These are phyloP conservation scores for Anabas testudineus DNA, from an alignment of 2,797 vertebrate species.

Conservation along the genomic window DNA sequence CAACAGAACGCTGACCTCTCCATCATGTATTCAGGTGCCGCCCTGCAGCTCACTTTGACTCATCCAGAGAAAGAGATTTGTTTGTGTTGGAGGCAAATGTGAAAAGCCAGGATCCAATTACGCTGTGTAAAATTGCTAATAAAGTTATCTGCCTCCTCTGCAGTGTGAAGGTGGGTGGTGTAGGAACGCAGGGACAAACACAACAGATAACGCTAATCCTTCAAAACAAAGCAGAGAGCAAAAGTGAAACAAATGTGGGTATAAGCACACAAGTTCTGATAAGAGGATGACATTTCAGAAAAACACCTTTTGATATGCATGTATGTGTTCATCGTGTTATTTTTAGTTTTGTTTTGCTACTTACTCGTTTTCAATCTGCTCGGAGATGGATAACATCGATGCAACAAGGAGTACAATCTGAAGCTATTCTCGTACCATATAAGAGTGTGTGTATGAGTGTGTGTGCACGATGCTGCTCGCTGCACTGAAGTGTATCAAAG, in stretches of 20 bases:
- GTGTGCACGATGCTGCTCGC: not conserved
- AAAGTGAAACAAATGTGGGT: constrained; percentile 5
- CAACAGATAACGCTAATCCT: constrained; percentile 50
- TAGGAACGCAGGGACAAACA: constrained; percentile 18
- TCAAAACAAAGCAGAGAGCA: constrained; percentile 31
- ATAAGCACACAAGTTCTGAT: constrained; percentile 6
- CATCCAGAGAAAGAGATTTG: constrained; percentile 29
- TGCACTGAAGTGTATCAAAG: constrained; percentile 18
- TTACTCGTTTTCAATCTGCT: constrained; percentile 12
- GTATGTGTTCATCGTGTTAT: not conserved
- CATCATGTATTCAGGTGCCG: not conserved
- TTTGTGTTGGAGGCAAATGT: constrained; percentile 30
- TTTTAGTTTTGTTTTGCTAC: constrained; percentile 6
- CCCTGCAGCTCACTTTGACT: constrained; percentile 27
- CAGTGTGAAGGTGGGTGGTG: constrained; percentile 39
- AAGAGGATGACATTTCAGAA: constrained; percentile 8
- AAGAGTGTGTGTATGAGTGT: constrained; percentile 5
- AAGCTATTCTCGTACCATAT: constrained; percentile 33
- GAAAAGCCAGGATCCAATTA: constrained; percentile 47
- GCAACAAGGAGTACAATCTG: constrained; percentile 3
- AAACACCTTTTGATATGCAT: not conserved
- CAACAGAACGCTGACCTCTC: constrained; percentile 21
- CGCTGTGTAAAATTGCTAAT: constrained; percentile 33
- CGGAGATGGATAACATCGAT: constrained; percentile 8
- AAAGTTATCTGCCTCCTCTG: constrained; percentile 28